These are phyloP conservation scores for Enteromius paludinosus DNA, from an alignment of 2,797 vertebrate genomes.

Conservation along the genomic window DNA sequence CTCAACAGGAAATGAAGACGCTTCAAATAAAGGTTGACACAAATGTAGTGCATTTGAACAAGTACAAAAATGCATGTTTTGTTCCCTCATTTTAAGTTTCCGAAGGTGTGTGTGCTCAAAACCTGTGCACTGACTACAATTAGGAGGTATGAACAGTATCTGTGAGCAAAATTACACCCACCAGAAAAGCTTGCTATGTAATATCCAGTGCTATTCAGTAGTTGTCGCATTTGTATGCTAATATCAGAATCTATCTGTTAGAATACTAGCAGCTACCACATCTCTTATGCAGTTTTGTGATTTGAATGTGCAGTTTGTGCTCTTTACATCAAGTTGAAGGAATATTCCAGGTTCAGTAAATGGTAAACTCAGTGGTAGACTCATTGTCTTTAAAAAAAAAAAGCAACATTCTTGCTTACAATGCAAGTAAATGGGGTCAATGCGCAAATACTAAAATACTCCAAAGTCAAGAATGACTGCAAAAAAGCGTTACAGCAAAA, in stretches of 20 bases:
- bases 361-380: not conserved
- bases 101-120: conserved; percentile 33
- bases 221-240: not conserved
- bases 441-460: not conserved
- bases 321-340: not conserved
- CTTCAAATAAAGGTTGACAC: not conserved
- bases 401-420: not conserved
- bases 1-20: not conserved
- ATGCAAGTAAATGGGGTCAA: not conserved
- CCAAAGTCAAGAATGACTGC: not conserved
- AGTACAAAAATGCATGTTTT: not conserved
- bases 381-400: not conserved
- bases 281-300: no score
- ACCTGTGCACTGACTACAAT: not conserved
- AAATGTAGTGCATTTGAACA: not conserved
- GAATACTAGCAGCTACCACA: not conserved
- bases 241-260: not conserved
- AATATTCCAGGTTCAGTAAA: not conserved
- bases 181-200: not conserved
- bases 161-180: not conserved
- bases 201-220: not conserved
- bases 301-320: not conserved
- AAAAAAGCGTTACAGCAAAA: not conserved
- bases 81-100: conserved; percentile 35
- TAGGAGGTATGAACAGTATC: not conserved